Conservation (phyloP, 2,113 vertebrate species). For the Stomatorhinus ivindoensis region DNA sequence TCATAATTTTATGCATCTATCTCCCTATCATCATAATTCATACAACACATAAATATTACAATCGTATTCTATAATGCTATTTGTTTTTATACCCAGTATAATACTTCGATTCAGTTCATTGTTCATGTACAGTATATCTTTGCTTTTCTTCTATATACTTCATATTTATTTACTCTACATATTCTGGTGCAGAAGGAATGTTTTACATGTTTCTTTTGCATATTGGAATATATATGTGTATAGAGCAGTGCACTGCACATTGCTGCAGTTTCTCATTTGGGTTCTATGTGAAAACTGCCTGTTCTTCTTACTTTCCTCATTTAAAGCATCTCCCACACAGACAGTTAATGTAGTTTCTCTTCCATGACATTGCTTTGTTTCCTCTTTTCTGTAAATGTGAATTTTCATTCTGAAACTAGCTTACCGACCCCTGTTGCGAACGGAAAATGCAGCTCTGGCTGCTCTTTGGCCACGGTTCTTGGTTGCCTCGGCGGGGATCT, state of each 20-base stretch:
- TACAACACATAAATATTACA: no score
- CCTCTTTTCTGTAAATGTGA: constrained; percentile 15
- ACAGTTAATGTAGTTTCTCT: background rate
- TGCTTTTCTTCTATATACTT: background rate
- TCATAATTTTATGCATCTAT: background rate
- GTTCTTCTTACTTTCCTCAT: background rate
- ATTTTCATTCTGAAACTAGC: constrained; percentile 2
- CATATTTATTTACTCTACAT: background rate
- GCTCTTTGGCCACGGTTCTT: background rate
- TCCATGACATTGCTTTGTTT: background rate
- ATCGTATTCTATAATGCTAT: no score
- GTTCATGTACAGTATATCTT: background rate
- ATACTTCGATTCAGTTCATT: no score
- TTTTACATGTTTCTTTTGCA: background rate
- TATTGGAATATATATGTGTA: background rate
- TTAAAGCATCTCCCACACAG: background rate
- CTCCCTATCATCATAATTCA: background rate
- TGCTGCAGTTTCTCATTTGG: background rate
- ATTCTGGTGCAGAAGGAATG: background rate
- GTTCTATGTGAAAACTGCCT: background rate
- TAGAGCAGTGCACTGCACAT: background rate
- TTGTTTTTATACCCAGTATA: no score
- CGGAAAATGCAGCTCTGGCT: background rate
- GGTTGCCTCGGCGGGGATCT: background rate
- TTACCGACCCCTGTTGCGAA: background rate